Base-by-base conservation (phyloP, 1,140 invertebrate genomes). In the Drosophila orosa region DNA sequence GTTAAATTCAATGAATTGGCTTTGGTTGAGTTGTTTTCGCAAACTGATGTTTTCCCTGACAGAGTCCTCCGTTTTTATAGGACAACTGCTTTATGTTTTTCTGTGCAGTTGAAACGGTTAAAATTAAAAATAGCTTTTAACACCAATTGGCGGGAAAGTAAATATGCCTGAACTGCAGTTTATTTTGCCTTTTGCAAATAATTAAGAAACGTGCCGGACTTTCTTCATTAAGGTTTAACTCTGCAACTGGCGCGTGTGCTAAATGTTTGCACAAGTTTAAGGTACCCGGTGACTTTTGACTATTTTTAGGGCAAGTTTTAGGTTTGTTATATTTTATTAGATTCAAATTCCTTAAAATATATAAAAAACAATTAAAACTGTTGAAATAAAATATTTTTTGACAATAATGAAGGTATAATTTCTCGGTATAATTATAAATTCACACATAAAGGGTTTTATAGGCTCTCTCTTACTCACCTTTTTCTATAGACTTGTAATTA, bases 151-250 rank as follows among this genome's bases (percentile, higher is more conserved):
- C 6, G 39, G 3, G 12, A 13, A 33, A 10, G 35, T 40, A 55
- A 55, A 55, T 31, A 62, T 17, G 6, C 35, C 19, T 39, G 47
- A 54, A 62, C 59, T 40, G 5, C 47, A 39, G 59, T n/a, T 24
- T 13, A 24, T 27, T 33, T 40, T 15, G 25, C 19, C 9, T 55
- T 1, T 12, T n/a, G 60, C 25, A 40, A 54, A 55, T 31, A 62
- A 27, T 42, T 9, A 22, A 31, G 8, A 62, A 62, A 55, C 60
- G 60, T 62, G 60, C 37, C 48, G 9, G 57, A 13, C 3, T 40
- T 57, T 57, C 44, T 37, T 29, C 12, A 42, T n/a, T 57, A 29
- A 27, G n/a, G 22, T 25, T 6, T 15, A 9, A 12, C 31, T 17
- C 47, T 60, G 19, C 29, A 45, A 45, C 29, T 45, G 48, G 5